Conservation (phyloP, 2,797 vertebrate genomes). For the Halcyon badia region DNA sequence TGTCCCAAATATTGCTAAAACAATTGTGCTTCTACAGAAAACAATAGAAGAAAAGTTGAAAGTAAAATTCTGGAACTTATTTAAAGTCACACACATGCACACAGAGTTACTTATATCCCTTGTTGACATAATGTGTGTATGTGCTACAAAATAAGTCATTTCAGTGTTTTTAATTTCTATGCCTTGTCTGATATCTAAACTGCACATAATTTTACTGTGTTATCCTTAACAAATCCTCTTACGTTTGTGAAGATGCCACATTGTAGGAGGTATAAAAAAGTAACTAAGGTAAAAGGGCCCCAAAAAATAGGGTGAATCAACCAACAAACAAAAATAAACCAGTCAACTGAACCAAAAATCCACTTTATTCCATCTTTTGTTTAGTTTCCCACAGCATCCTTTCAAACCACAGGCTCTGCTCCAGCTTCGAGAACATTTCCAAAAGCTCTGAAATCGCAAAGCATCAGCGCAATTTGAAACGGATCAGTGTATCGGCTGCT, state of each 20-base stretch:
- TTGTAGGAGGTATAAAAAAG: not conserved
- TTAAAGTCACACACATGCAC: not conserved
- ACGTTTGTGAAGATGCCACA: not conserved
- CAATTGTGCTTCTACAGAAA: not conserved
- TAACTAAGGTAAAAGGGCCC: not conserved
- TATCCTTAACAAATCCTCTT: not conserved
- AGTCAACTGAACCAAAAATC: not conserved
- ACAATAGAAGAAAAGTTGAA: not conserved
- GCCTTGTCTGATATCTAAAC: not conserved
- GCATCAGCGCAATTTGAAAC: accelerated
- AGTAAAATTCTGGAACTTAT: not conserved
- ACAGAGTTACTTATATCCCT: not conserved
- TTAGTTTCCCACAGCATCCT: not conserved
- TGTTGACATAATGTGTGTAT: not conserved
- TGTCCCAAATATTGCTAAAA: conserved; percentile 15
- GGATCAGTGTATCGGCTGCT: accelerated
- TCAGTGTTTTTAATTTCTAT: not conserved
- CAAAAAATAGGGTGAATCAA: not conserved
- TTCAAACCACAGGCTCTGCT: conserved; percentile 21
- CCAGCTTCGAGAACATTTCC: not conserved
- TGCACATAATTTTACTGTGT: not conserved
- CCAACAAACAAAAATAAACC: conserved; percentile 2
- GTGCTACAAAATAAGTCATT: not conserved
- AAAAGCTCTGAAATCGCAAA: not conserved
- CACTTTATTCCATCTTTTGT: not conserved